These are phyloP conservation scores for Muscicapa striata DNA, from an alignment of 2,797 vertebrate genomes.

Conservation along the genomic window DNA sequence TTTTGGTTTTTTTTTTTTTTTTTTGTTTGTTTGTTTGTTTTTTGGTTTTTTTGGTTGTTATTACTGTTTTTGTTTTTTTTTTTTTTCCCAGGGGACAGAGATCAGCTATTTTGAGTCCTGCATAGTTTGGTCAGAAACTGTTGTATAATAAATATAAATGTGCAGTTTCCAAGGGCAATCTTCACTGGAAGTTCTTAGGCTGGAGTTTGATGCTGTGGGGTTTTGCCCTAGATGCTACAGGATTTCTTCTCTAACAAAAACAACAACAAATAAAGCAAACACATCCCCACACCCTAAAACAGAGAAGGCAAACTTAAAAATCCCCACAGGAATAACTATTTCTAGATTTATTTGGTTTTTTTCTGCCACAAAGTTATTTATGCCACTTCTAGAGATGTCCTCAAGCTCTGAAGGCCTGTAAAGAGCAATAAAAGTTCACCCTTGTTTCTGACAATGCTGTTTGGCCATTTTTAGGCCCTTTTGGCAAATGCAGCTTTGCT, in stretches of 20 bases:
- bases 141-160: neutral
- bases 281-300: rapidly evolving
- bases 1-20: too few relatives aligned
- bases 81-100: too few relatives aligned
- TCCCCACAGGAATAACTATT: neutral
- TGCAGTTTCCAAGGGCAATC: neutral
- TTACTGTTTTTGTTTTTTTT: neutral
- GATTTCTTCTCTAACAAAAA: neutral
- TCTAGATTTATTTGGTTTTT: neutral
- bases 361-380: neutral
- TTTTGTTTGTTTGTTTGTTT: too few relatives aligned
- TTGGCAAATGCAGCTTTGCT: neutral
- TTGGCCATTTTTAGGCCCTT: neutral
- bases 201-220: neutral
- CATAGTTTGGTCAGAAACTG: neutral
- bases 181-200: neutral
- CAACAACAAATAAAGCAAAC: neutral
- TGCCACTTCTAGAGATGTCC: neutral
- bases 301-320: neutral
- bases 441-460: neutral
- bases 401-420: neutral
- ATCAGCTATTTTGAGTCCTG: neutral
- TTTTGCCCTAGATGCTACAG: neutral
- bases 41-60: too few relatives aligned
- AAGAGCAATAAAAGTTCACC: neutral